Base-by-base conservation (phyloP, 2,113 vertebrate species). In the Pedionomus torquatus region DNA sequence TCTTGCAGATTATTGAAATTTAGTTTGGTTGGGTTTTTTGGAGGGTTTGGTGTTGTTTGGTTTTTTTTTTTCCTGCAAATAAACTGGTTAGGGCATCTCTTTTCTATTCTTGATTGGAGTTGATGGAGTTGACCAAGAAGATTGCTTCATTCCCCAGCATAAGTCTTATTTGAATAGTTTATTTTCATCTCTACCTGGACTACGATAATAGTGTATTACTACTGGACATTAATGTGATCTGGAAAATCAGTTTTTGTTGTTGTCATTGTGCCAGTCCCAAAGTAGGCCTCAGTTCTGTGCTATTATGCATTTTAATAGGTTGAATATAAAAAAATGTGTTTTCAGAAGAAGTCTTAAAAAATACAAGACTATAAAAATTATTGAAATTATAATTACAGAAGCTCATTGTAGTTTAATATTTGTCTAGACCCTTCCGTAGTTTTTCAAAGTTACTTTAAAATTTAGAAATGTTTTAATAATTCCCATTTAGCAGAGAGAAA, bases 231-330 rank as follows among this genome's bases (percentile, higher is more conserved):
- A 57, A 23, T 39, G 49, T 85, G 74, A 72, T 79, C 66, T 91
- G 74, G 95, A 95, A 95, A 84, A 91, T 91, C 80, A 87, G 43
- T 84, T 94, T 97, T 95, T 95, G 74, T 70, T 82, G 61, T 65
- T 94, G 28, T 60, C 1, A 2, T 54, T 79, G 31, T 87, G 37
- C 83, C 58, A 75, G 46, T 89, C 44, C 31, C 44, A 89, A 84
- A 84, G 85, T 66, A 83, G 37, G 41, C 49, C 41, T 93, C 57
- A 24, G 24, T 95, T 97, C 61, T 89, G 49, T 69, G 39, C 58
- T 82, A 31, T 54, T 87, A 33, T 0, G 3, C 48, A 69, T 94
- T 90, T 87, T 66, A 79, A 46, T 84, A 54, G 52, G 13, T 3
- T 13, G 58, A 89, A 63, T 94, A 80, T 78, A 16, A 21, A 57